Base-by-base conservation (phyloP, 2,797 vertebrate genomes). In the Microcaecilia unicolor region DNA sequence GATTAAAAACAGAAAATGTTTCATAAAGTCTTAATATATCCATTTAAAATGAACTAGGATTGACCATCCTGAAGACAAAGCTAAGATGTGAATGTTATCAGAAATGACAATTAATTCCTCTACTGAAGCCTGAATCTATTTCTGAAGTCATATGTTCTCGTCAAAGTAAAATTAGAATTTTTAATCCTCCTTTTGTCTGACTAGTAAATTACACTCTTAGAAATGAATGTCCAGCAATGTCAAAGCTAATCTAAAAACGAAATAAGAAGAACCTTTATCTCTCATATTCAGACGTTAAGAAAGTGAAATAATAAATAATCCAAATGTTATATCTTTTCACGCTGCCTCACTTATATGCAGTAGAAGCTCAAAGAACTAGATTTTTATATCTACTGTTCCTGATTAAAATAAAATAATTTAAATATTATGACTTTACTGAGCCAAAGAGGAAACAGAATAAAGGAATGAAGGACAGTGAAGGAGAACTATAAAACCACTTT, bases 271-370 rank as follows among this genome's bases (percentile, higher is more conserved):
- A 43, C 48, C 58, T 68, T 73, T 68, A 49, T 74, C 60, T 59
- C 41, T 47, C 18, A 41, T 46, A 48, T 34, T 57, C 2, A 34
- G 17, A 55, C 33, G 41, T 41, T 47, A 61, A 66, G 29, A 67
- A 72, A 48, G 51, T 62, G 17, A 26, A 47, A 31, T 47, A 49
- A 48, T 44, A 58, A 65, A 69, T 60, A 65, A 64, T 55, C 30
- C 51, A 55, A 25, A 41, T 63, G 64, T 46, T 52, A 52, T 49
- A 46, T 49, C 25, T 58, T 39, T n/a, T n/a, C 28, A 21, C 8
- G 55, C 31, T 27, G 18, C 19, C 23, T n/a, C n/a, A n/a, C n/a
- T n/a, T n/a, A n/a, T n/a, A n/a, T n/a, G n/a, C n/a, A n/a, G n/a
- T n/a, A n/a, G n/a, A n/a, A n/a, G n/a, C n/a, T n/a, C n/a, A n/a